phyloP scores from a whole-genome alignment of 2,888 invertebrate species.

The Hemicrepidius hirtus region DNA sequence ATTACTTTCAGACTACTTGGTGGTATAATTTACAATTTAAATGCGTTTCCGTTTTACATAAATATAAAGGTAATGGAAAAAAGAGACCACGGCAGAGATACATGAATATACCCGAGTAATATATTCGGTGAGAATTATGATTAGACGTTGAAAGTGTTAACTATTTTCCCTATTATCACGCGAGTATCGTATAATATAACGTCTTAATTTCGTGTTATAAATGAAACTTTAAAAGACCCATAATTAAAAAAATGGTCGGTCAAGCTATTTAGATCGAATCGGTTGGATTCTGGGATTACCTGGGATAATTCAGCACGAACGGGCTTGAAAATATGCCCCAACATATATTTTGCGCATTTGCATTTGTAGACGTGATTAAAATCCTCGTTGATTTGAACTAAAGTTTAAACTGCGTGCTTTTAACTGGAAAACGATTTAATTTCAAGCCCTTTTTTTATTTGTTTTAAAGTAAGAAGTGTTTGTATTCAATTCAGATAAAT shows the following conservation, averaged over 20 bases:
- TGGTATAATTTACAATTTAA: constrained; percentile 20
- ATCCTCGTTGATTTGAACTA: background rate
- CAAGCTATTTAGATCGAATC: constrained; percentile 2
- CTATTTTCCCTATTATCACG: constrained; percentile 16
- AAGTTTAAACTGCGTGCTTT: constrained; percentile 7
- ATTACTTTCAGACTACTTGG: constrained; percentile 19
- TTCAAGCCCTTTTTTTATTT: constrained; percentile 1
- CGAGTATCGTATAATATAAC: constrained; percentile 17
- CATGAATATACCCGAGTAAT: background rate
- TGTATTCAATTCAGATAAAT: background rate
- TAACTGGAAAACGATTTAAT: background rate
- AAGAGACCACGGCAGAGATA: background rate
- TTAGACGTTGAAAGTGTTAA: constrained; percentile 18
- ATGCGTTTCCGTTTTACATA: constrained; percentile 21
- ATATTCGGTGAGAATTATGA: background rate
- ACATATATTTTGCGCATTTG: background rate
- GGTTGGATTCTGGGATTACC: background rate
- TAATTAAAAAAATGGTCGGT: constrained; percentile 9
- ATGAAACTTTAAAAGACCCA: constrained; percentile 6
- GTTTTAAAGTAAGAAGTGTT: background rate
- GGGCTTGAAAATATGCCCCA: background rate
- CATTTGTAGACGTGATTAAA: constrained; percentile 3
- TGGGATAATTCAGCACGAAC: background rate
- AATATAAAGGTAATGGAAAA: constrained; percentile 18
- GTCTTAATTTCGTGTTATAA: constrained; percentile 6